Evolutionary conservation across 2,797 vertebrate species (phyloP), one percentile per base, ranked within the genome.

Genomic region (Tadarida brasiliensis): DNA sequence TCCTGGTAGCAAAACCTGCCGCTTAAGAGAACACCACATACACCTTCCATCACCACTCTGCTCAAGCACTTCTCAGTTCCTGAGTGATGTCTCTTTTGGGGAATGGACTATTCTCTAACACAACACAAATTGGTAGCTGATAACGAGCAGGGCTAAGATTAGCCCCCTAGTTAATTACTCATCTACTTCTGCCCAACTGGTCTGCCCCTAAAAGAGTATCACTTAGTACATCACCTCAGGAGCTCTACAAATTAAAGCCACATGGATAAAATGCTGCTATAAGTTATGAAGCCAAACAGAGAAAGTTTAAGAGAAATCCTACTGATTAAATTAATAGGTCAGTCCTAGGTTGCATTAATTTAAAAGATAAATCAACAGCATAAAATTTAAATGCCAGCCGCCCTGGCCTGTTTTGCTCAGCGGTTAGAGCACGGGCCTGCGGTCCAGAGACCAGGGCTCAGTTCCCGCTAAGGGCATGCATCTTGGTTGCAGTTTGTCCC

Each of bases 261-360:
- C 54, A 77, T 71, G 84, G 57, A 83, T 61, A 35, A 95, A 84
- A 90, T 33, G 65, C 39, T 84, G 30, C 51, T 87, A 95, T 76
- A 87, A 96, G 26, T 92, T 68, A 93, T n/a, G n/a, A 95, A 86
- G 82, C 33, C 73, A 94, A 93, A 92, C 22, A 92, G 56, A 93
- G 26, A 80, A 80, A 71, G 17, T 74, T 87, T 89, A 81, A 85
- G 51, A 83, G 47, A 95, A 65, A 73, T 85, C 19, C 7, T 39
- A 61, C 20, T 44, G 28, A 65, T 94, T 83, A 80, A 92, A 92
- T 57, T 73, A 94, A 83, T 30, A 28, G 16, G 44, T 67, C 54
- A 56, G 76, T 56, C 5, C 19, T 39, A 93, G 30, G 4, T n/a
- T 71, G n/a, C 22, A 71, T 44, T 90, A 56, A 87, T 89, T 94